phyloP scores from a whole-genome alignment of 2,113 vertebrate species.

The Thalassarche chlororhynchos region DNA sequence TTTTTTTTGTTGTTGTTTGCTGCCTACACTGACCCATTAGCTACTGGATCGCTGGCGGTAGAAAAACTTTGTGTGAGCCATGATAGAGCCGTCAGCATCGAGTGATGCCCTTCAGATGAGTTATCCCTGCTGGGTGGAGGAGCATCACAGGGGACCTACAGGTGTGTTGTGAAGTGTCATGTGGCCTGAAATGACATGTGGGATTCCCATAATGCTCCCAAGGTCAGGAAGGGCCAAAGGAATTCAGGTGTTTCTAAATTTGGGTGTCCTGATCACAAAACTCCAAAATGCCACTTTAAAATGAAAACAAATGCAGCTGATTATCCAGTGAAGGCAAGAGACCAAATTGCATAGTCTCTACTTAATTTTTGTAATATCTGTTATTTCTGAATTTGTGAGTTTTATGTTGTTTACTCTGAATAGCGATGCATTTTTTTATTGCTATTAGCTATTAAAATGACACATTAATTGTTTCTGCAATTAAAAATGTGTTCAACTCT shows the following conservation, averaged over 20 bases:
- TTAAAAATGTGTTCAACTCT: constrained; percentile 12
- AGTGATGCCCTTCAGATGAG: not conserved
- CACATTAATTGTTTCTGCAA: constrained; percentile 55
- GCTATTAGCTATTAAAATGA: constrained; percentile 48
- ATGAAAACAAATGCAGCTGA: not conserved
- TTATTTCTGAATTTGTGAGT: not conserved
- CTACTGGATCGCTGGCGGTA: not conserved
- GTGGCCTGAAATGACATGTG: not conserved
- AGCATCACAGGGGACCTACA: not conserved
- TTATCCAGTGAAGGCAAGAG: not conserved
- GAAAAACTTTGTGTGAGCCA: not conserved
- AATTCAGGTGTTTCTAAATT: not conserved
- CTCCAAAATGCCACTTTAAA: not conserved
- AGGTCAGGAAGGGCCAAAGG: not conserved
- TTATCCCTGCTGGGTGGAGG: not conserved
- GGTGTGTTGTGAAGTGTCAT: not conserved
- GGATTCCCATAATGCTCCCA: not conserved
- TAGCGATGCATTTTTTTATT: not conserved
- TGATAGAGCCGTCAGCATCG: rapidly evolving
- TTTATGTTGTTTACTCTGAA: not conserved
- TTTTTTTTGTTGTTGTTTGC: not conserved
- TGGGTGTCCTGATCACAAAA: not conserved
- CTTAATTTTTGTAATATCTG: not conserved
- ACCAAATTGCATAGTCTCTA: not conserved
- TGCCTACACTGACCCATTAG: not conserved